These are phyloP conservation scores for Umimayanthus kanabou DNA, from an alignment of 92 coral and sea anemone genomes.

Conservation along the genomic window DNA sequence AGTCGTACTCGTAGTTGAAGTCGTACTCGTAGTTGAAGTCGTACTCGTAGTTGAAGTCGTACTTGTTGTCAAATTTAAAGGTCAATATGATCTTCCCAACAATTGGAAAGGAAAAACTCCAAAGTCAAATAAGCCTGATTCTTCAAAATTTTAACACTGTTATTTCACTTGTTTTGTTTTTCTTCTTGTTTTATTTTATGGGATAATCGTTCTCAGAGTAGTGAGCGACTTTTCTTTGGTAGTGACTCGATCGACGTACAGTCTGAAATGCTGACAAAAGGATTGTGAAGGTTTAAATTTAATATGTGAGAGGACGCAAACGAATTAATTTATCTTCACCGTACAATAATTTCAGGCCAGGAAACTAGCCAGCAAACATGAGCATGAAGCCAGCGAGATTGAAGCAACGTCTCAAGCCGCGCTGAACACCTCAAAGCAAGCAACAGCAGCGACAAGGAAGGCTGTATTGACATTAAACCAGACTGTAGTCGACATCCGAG, in stretches of 20 bases:
- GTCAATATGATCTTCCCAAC: too few species aligned
- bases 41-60: too few species aligned
- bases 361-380: conserved; percentile 75
- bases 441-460: conserved; percentile 53
- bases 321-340: neutral
- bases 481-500: conserved; percentile 65
- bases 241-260: too few species aligned
- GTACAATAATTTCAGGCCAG: conserved; percentile 53
- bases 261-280: neutral
- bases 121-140: neutral
- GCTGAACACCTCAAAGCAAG: conserved; percentile 68
- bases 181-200: too few species aligned
- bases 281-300: neutral
- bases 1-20: too few species aligned
- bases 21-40: too few species aligned
- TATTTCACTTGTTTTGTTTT: neutral
- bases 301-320: neutral
- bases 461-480: conserved; percentile 65
- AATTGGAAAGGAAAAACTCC: neutral
- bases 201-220: too few species aligned
- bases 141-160: neutral
- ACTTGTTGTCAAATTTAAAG: too few species aligned
- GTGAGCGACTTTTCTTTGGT: too few species aligned
- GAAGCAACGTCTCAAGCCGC: conserved; percentile 64
- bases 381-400: conserved; percentile 70